Conservation (phyloP, 2,888 invertebrate species). For the Ormyrus pomaceus region DNA sequence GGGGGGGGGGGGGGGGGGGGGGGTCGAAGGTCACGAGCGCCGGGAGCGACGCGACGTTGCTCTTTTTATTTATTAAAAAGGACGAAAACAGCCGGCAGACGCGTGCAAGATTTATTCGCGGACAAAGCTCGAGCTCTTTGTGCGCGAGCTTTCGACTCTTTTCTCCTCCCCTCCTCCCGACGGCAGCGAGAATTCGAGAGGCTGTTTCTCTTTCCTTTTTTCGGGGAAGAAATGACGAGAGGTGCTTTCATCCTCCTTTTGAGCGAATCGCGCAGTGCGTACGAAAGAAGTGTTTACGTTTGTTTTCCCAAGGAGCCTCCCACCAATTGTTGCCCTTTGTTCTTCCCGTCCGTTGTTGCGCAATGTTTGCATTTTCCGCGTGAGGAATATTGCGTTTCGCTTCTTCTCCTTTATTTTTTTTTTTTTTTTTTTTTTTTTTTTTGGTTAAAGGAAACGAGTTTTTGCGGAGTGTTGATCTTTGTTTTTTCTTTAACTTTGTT, state of each 20-base stretch:
- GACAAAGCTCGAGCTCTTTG: too few species aligned
- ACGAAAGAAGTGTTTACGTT: neutral
- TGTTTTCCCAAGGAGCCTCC: neutral
- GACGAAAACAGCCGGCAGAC: neutral
- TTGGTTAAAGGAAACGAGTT: neutral
- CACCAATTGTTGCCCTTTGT: neutral
- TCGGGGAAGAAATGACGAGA: neutral
- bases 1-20: too few species aligned
- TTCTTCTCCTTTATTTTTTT: neutral
- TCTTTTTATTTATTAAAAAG: constrained; percentile 26
- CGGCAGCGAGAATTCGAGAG: neutral
- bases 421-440: neutral
- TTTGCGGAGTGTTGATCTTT: too few species aligned
- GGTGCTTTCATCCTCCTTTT: neutral
- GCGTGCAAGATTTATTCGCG: neutral
- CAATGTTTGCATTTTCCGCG: neutral
- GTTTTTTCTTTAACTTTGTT: too few species aligned
- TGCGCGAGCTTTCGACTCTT: neutral
- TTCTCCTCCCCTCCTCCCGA: neutral
- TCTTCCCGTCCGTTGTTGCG: neutral
- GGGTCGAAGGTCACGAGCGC: neutral
- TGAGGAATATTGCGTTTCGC: neutral
- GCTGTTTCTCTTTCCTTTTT: constrained; percentile 3
- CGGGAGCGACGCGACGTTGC: neutral
- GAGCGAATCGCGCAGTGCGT: neutral